A percentile compares a stretch with the other conserved stretches of the same genome.
Conservation (phyloP, 2,113 vertebrate genomes). For the Sebastes fasciatus region DNA sequence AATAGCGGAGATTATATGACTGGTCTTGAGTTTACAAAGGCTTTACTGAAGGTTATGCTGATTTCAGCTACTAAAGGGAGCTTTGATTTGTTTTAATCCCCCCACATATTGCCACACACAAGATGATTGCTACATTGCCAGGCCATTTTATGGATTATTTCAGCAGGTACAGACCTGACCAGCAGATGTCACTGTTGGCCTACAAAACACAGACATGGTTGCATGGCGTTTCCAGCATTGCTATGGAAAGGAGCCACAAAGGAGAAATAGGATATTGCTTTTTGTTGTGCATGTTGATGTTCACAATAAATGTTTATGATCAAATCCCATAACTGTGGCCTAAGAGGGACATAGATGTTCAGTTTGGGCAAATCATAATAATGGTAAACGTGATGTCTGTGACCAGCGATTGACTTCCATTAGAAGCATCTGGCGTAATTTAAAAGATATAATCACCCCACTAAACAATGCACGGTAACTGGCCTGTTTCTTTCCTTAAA, state of each 20-base stretch:
- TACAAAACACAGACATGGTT: slow-evolving; percentile 9
- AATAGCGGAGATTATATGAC: slow-evolving; percentile 17
- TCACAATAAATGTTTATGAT: background rate
- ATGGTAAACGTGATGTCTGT: slow-evolving; percentile 7
- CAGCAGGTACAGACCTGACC: slow-evolving; percentile 22
- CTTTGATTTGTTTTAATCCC: slow-evolving; percentile 16
- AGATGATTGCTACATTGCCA: background rate
- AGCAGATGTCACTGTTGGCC: slow-evolving; percentile 67
- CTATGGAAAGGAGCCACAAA: background rate
- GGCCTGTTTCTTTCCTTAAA: slow-evolving; percentile 17
- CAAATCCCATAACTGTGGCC: background rate
- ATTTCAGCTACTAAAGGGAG: background rate
- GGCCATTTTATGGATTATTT: background rate
- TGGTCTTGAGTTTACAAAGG: background rate
- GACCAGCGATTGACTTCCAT: slow-evolving; percentile 24
- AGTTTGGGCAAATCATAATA: background rate
- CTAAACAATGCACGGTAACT: slow-evolving; percentile 14
- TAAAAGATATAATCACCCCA: slow-evolving; percentile 29
- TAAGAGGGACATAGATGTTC: background rate
- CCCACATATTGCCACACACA: background rate
- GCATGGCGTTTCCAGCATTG: background rate
- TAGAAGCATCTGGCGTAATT: slow-evolving; percentile 14
- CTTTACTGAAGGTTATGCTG: slow-evolving; percentile 15
- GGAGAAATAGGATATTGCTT: background rate
- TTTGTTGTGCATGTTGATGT: background rate